These are phyloP conservation scores for Cactoblastis cactorum DNA, from an alignment of 2,888 invertebrate species.

Conservation along the genomic window DNA sequence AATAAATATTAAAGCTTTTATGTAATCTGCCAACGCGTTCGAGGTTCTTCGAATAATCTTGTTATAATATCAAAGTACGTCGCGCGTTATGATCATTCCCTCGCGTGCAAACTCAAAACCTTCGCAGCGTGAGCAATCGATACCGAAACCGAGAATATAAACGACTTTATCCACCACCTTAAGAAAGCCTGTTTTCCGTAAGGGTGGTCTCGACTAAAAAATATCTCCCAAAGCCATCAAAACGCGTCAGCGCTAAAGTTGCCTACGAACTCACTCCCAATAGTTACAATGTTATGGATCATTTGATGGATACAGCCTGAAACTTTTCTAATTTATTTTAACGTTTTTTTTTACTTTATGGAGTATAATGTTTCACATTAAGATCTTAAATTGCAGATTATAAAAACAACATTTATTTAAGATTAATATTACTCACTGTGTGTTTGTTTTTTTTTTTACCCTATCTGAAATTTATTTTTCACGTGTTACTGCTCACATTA, in stretches of 20 bases:
- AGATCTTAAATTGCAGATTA: neutral
- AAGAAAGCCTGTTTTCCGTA: slow-evolving; percentile 50
- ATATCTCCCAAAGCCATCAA: slow-evolving; percentile 49
- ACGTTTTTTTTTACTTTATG: neutral
- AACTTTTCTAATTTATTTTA: slow-evolving; percentile 7
- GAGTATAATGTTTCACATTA: neutral
- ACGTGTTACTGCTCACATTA: too few relatives aligned
- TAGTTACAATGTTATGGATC: slow-evolving; percentile 12
- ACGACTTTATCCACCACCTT: slow-evolving; percentile 58
- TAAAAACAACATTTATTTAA: too few relatives aligned
- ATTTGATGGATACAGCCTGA: slow-evolving; percentile 9
- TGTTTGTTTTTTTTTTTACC: too few relatives aligned
- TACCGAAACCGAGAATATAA: slow-evolving; percentile 53
- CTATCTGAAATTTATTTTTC: too few relatives aligned
- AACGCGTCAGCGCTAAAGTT: slow-evolving; percentile 43
- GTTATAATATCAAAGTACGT: slow-evolving; percentile 60
- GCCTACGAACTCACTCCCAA: slow-evolving; percentile 30
- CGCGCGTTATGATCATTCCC: slow-evolving; percentile 59
- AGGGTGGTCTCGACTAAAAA: slow-evolving; percentile 39
- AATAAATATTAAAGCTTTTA: slow-evolving; percentile 31
- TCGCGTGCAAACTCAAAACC: slow-evolving; percentile 67
- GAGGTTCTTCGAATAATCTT: slow-evolving; percentile 52
- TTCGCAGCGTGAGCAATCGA: slow-evolving; percentile 57
- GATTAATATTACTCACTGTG: too few relatives aligned
- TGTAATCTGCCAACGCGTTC: slow-evolving; percentile 35